Conservation (phyloP, 2,888 invertebrate species). For the Chesias legatella region DNA sequence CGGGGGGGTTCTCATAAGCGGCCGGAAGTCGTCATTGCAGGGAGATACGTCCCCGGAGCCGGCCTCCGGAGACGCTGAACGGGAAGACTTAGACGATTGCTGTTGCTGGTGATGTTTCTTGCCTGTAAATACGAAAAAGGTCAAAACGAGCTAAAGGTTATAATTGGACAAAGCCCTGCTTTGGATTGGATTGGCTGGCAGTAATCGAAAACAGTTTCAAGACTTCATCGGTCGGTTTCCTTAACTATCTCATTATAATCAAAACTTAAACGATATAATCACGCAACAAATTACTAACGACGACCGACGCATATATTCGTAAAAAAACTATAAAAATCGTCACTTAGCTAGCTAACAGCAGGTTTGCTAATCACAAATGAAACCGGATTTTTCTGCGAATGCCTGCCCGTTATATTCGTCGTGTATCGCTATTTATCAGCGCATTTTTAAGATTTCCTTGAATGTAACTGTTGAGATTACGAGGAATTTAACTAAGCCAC, state of each 20-base stretch:
- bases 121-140: constrained; percentile 48
- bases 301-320: neutral
- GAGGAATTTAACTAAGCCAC: constrained; percentile 28
- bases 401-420: constrained; percentile 4
- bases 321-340: neutral
- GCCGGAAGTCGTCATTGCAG: constrained; percentile 50
- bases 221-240: too few relatives aligned
- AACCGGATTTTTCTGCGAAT: constrained; percentile 3
- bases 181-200: too few relatives aligned
- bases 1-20: constrained; percentile 55
- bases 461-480: constrained; percentile 22
- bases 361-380: constrained; percentile 10
- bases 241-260: too few relatives aligned
- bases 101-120: constrained; percentile 64
- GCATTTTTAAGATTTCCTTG: constrained; percentile 23
- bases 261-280: too few relatives aligned
- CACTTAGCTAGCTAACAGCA: constrained; percentile 2
- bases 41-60: constrained; percentile 41
- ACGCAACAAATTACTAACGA: neutral
- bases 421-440: constrained; percentile 9
- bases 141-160: too few relatives aligned
- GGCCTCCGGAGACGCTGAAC: constrained; percentile 60
- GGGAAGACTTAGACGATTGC: constrained; percentile 60
- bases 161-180: too few relatives aligned
- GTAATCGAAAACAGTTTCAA: too few relatives aligned